Base-by-base conservation (phyloP, 1,140 invertebrate genomes). In the Macrobrachium rosenbergii region DNA sequence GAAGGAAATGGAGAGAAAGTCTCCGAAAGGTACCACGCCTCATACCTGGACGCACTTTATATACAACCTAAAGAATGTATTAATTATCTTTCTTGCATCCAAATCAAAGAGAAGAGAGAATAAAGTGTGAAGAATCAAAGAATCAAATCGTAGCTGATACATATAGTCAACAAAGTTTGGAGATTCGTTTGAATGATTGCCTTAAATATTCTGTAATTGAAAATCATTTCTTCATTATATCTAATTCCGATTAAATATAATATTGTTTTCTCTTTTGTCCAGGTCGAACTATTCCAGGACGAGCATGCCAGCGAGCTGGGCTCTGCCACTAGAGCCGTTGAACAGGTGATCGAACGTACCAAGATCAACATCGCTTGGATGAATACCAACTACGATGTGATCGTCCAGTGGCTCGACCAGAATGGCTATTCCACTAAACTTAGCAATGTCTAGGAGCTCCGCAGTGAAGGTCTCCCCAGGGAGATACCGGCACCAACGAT, bases 311-410 rank as follows among this genome's bases (percentile, higher is more conserved):
- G 59, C 10, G 80, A 80, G 63, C 78, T 89, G 67, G 80, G 72
- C 10, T 92, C 93, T 5, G 94, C 94, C 0, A 92, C 92, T 1
- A 92, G 96, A 80, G 94, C 95, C 2, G 94, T 96, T 0, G 93
- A 95, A 85, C 96, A 97, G 92, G 94, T 95, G 0, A 92, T 97
- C 3, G 96, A 98, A 90, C 94, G 95, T 69, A 95, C 95, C 0
- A 93, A 95, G 90, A 94, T 95, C 5, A 97, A 97, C 90, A 94
- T 97, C 0, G 93, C 94, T 78, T 98, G 96, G 96, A 95, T 96
- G 93, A 92, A 95, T 28, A 93, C 92, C 77, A 96, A 97, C 92
- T 95, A 95, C 89, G 92, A 94, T 21, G 93, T 93, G 0, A 96
- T 98, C 63, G 89, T 88, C 16, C 37, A 86, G 23, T 89, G 89